Conservation (phyloP, 92 coral and sea anemone species). For the Galaxea fascicularis region DNA sequence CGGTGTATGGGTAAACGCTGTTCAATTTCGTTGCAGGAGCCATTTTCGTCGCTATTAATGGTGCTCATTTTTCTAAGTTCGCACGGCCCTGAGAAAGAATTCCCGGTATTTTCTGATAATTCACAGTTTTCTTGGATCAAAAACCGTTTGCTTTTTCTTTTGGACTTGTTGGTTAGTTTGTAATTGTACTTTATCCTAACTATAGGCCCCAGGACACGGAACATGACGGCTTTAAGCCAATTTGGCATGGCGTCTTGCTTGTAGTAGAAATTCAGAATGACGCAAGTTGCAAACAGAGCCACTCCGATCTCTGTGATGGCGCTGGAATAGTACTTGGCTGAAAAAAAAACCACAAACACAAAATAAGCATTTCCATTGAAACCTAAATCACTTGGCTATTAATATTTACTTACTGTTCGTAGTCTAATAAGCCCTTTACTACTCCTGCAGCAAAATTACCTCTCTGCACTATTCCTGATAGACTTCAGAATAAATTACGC, state of each 20-base stretch:
- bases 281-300: conserved; percentile 78
- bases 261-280: conserved; percentile 84
- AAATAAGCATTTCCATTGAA: background rate
- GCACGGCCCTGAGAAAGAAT: background rate
- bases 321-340: conserved; percentile 86
- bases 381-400: no score
- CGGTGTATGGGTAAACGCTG: conserved; percentile 35
- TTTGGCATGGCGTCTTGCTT: conserved; percentile 73
- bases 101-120: background rate
- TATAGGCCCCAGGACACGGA: conserved; percentile 69
- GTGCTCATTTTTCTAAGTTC: background rate
- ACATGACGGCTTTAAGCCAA: conserved; percentile 68
- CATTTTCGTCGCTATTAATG: conserved; percentile 25
- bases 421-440: no score
- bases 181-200: conserved; percentile 56
- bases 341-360: background rate
- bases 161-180: background rate
- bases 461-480: background rate
- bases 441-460: no score
- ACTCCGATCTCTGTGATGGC: conserved; percentile 87
- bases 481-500: no score
- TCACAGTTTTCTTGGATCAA: conserved; percentile 25
- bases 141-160: conserved; percentile 28
- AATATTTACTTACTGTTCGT: no score
- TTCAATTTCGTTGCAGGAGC: background rate